These are phyloP conservation scores for Brachirus orientalis DNA, from an alignment of 2,113 vertebrate genomes.

Conservation along the genomic window DNA sequence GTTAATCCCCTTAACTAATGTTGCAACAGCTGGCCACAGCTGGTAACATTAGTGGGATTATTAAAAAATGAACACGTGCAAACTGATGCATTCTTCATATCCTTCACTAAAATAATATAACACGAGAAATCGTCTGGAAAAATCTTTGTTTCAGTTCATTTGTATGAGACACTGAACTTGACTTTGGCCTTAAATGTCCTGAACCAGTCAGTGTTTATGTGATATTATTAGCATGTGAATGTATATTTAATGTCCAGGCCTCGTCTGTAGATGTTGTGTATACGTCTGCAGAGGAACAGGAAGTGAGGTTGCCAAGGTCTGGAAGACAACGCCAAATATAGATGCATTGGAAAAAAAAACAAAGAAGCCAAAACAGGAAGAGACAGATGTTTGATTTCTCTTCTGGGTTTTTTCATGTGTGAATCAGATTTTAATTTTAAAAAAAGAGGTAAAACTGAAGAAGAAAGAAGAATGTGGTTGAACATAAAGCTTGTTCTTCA, in stretches of 20 bases:
- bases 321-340: constrained; percentile 73
- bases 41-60: too few relatives aligned
- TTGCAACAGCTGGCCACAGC: too few relatives aligned
- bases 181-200: too few relatives aligned
- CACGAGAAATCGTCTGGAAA: too few relatives aligned
- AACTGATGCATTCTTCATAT: too few relatives aligned
- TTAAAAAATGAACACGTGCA: too few relatives aligned
- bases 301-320: constrained; percentile 73
- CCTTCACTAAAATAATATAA: too few relatives aligned
- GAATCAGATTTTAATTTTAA: constrained; percentile 21
- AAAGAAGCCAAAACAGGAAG: constrained; percentile 64
- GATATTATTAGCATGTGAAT: neutral
- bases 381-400: constrained; percentile 2
- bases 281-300: constrained; percentile 69
- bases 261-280: constrained; percentile 32
- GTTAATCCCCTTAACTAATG: too few relatives aligned
- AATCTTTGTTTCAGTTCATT: too few relatives aligned
- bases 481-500: too few relatives aligned
- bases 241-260: constrained; percentile 38
- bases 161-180: too few relatives aligned
- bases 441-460: neutral
- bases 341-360: constrained; percentile 43
- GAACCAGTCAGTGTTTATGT: neutral
- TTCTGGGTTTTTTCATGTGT: neutral
- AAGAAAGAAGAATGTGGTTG: too few relatives aligned